These are phyloP conservation scores for Pachyramphus minor DNA, from an alignment of 2,113 vertebrate species.

Conservation along the genomic window DNA sequence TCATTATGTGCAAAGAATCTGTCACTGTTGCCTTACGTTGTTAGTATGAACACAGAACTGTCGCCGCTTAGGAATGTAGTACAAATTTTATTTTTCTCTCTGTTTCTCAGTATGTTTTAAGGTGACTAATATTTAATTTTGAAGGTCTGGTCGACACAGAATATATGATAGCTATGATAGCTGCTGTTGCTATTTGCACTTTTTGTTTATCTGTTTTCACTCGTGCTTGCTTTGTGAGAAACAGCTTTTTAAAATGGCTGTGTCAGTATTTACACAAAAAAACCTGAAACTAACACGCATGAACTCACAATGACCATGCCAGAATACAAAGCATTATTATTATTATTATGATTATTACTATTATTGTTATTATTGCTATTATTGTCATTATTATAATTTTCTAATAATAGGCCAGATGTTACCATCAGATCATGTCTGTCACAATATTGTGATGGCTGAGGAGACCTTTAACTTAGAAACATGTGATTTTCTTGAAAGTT, in stretches of 20 bases:
- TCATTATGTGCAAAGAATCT: neutral
- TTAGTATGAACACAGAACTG: neutral
- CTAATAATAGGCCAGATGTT: neutral
- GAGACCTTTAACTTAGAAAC: neutral
- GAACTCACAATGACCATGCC: neutral
- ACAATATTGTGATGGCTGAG: neutral
- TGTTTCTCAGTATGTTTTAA: neutral
- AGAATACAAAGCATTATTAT: neutral
- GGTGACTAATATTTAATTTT: neutral
- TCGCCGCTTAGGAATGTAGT: neutral
- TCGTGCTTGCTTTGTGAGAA: neutral
- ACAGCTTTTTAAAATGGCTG: neutral
- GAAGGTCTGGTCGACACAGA: neutral
- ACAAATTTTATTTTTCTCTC: neutral
- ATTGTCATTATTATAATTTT: neutral
- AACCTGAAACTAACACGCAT: neutral
- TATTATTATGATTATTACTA: neutral
- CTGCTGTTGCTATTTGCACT: rapidly evolving
- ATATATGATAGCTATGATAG: neutral
- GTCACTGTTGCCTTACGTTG: neutral
- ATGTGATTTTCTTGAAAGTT: neutral
- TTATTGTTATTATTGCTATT: neutral
- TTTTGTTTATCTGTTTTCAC: neutral
- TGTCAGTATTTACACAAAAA: neutral
- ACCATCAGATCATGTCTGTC: neutral